Conservation (phyloP, 2,888 invertebrate genomes). For the Eudasyphora cyanicolor region DNA sequence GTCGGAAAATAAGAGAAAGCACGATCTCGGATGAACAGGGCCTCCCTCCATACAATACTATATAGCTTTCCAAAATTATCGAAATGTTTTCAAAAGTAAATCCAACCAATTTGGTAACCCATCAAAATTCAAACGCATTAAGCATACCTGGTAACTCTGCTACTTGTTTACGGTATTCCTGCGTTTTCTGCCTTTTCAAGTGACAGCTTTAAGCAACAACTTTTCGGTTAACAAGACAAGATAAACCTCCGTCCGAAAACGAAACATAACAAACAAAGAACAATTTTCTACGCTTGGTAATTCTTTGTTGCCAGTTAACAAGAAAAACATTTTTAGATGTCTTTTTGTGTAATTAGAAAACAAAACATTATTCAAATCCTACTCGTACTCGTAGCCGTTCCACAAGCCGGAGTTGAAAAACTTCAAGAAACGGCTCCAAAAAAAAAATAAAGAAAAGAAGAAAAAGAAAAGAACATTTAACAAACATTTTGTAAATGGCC, state of each 20-base stretch:
- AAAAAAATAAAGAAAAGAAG: neutral
- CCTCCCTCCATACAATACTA: too few relatives aligned
- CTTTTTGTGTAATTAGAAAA: conserved; percentile 35
- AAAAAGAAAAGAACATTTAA: conserved; percentile 36
- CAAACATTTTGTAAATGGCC: conserved; percentile 53
- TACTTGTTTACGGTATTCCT: conserved; percentile 7
- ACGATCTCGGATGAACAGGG: too few relatives aligned
- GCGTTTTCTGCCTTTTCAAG: neutral
- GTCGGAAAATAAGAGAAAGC: too few relatives aligned
- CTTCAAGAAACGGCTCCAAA: too few relatives aligned
- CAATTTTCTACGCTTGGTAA: conserved; percentile 52
- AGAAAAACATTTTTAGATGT: conserved; percentile 54
- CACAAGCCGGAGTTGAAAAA: neutral
- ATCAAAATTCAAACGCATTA: too few relatives aligned
- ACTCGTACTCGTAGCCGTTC: neutral
- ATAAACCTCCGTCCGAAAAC: conserved; percentile 12
- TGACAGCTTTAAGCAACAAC: conserved; percentile 21
- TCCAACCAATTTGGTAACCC: too few relatives aligned
- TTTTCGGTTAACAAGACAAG: conserved; percentile 3
- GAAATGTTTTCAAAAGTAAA: too few relatives aligned
- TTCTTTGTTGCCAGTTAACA: conserved; percentile 43
- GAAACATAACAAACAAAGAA: conserved; percentile 24
- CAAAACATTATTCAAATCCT: conserved; percentile 27
- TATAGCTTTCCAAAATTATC: too few relatives aligned
- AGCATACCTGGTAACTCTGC: neutral